Conservation (phyloP, 2,797 vertebrate genomes). For the Leucoraja ocellata region DNA sequence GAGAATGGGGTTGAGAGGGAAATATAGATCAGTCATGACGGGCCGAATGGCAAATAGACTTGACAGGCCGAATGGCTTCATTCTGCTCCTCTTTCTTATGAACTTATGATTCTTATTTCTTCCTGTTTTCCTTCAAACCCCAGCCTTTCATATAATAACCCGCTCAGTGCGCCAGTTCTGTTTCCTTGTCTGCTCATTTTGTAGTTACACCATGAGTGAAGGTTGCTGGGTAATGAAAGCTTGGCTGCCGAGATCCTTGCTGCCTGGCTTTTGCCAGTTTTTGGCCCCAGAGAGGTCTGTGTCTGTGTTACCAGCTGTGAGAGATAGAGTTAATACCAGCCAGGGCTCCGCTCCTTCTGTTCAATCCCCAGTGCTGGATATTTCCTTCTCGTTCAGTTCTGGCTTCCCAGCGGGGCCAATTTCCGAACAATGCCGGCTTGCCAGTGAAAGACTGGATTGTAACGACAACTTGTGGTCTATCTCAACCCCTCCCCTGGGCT, state of each 20-base stretch:
- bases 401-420: slow-evolving; percentile 40
- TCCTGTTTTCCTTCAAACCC: slow-evolving; percentile 29
- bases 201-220: not conserved
- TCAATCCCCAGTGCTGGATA: slow-evolving; percentile 41
- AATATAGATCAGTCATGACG: too few species aligned
- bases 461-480: slow-evolving; percentile 33
- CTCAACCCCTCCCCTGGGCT: slow-evolving; percentile 32
- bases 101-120: not conserved
- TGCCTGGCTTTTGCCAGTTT: slow-evolving; percentile 27
- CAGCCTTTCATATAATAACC: not conserved
- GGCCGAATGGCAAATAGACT: too few species aligned
- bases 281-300: slow-evolving; percentile 8
- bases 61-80: too few species aligned
- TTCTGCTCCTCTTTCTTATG: too few species aligned
- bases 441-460: not conserved
- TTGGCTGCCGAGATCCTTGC: not conserved
- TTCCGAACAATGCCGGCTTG: not conserved
- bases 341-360: slow-evolving; percentile 14
- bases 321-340: slow-evolving; percentile 36
- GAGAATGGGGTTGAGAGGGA: too few species aligned
- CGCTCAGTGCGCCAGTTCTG: slow-evolving; percentile 23
- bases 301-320: slow-evolving; percentile 22
- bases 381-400: slow-evolving; percentile 41
- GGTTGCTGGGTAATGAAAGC: slow-evolving; percentile 6
- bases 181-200: not conserved